phyloP scores from a whole-genome alignment of 2,888 invertebrate species.

The Gymnosoma rotundatum region DNA sequence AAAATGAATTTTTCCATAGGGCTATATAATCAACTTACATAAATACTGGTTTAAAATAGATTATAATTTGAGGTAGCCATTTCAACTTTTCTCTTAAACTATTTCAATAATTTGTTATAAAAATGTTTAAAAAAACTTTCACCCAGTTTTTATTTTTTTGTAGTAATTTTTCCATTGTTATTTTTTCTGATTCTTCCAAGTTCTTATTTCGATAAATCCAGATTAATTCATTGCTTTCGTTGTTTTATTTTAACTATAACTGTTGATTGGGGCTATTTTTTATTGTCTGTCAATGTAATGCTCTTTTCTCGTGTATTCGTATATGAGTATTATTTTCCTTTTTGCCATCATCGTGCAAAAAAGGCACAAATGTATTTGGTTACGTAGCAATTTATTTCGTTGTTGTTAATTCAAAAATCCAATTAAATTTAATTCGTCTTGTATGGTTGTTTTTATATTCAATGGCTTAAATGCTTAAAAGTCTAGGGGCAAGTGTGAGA shows the following conservation, averaged over 20 bases:
- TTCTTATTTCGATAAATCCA: conserved; percentile 66
- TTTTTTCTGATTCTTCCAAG: conserved; percentile 41
- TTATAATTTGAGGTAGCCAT: too few relatives aligned
- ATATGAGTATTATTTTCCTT: conserved; percentile 5
- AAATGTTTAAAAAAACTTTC: background rate
- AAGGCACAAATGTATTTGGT: conserved; percentile 64
- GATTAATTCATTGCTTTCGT: conserved; percentile 70
- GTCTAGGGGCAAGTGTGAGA: conserved; percentile 4
- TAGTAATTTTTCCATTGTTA: conserved; percentile 7
- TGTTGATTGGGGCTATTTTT: conserved; percentile 57
- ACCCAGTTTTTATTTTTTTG: background rate
- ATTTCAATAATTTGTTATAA: background rate
- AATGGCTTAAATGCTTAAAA: conserved; percentile 59
- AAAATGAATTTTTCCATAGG: too few relatives aligned
- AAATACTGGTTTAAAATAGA: too few relatives aligned
- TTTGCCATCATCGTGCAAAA: conserved; percentile 39
- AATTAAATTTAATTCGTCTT: conserved; percentile 73
- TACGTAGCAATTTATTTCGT: conserved; percentile 56
- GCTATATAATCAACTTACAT: too few relatives aligned
- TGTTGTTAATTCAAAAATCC: conserved; percentile 72
- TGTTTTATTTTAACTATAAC: conserved; percentile 71
- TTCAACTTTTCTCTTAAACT: too few relatives aligned
- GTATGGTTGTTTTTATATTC: conserved; percentile 58
- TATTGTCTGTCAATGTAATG: conserved; percentile 43
- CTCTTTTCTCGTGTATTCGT: conserved; percentile 26